Conservation (phyloP, 2,888 invertebrate genomes). For the Lycaena phlaeas region DNA sequence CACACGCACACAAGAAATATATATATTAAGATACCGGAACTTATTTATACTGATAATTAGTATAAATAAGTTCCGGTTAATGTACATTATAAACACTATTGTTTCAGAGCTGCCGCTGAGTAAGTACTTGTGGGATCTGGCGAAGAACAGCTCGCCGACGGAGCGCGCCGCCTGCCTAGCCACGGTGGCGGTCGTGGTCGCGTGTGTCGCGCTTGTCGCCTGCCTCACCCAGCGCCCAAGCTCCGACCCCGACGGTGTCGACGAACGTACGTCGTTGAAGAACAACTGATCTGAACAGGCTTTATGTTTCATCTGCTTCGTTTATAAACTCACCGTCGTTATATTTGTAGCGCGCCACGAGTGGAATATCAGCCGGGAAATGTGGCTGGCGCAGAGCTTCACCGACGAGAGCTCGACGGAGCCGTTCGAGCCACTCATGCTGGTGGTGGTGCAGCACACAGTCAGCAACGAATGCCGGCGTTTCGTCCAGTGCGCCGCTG, state of each 20-base stretch:
- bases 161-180: constrained; percentile 43
- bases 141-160: constrained; percentile 41
- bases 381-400: constrained; percentile 43
- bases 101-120: constrained; percentile 44
- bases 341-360: constrained; percentile 43
- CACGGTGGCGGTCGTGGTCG: constrained; percentile 27
- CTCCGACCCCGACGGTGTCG: constrained; percentile 8
- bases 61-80: too few species aligned
- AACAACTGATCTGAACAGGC: background rate
- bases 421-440: constrained; percentile 34
- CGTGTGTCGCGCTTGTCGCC: constrained; percentile 30
- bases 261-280: constrained; percentile 8
- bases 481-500: constrained; percentile 42
- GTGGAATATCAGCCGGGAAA: constrained; percentile 48
- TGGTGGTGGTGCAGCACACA: constrained; percentile 51
- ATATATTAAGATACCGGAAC: too few species aligned
- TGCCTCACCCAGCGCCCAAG: constrained; percentile 33
- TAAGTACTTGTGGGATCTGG: constrained; percentile 39
- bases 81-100: background rate
- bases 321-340: too few species aligned
- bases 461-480: constrained; percentile 36
- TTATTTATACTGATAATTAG: too few species aligned
- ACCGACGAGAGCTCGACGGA: constrained; percentile 15
- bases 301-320: too few species aligned
- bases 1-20: too few species aligned